A percentile compares a stretch with the other conserved stretches of the same genome.
These are phyloP conservation scores for Athalia rosae DNA, from an alignment of 2,888 invertebrate genomes.

Conservation along the genomic window DNA sequence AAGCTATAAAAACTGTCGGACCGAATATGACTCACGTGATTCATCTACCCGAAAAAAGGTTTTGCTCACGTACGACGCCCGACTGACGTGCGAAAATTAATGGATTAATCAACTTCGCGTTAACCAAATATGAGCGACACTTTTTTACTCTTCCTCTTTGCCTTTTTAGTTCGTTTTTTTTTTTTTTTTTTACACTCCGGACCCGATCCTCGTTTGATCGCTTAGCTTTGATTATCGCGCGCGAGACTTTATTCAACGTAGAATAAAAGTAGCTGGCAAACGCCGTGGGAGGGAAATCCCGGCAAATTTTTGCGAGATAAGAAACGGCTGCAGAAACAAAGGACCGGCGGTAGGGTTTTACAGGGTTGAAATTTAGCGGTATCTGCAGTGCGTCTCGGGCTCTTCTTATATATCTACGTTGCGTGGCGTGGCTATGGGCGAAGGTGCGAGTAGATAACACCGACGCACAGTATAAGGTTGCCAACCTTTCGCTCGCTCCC, in stretches of 20 bases:
- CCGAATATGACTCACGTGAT: slow-evolving; percentile 1
- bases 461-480: slow-evolving; percentile 34
- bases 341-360: neutral
- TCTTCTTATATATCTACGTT: slow-evolving; percentile 1
- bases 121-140: neutral
- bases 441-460: slow-evolving; percentile 44
- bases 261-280: neutral
- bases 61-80: slow-evolving; percentile 1
- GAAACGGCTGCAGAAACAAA: slow-evolving; percentile 10
- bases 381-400: neutral
- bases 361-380: neutral
- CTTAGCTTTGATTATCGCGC: neutral
- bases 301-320: slow-evolving; percentile 12
- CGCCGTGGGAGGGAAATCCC: neutral
- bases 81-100: slow-evolving; percentile 7
- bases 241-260: neutral
- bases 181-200: too few species aligned
- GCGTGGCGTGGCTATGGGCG: slow-evolving; percentile 8
- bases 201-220: too few species aligned
- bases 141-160: too few species aligned
- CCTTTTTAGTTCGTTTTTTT: too few species aligned
- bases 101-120: neutral
- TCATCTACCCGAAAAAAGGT: neutral
- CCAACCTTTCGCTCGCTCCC: slow-evolving; percentile 27
- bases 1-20: neutral